Conservation (phyloP, 2,797 vertebrate genomes). For the Centropyge bicolor region DNA sequence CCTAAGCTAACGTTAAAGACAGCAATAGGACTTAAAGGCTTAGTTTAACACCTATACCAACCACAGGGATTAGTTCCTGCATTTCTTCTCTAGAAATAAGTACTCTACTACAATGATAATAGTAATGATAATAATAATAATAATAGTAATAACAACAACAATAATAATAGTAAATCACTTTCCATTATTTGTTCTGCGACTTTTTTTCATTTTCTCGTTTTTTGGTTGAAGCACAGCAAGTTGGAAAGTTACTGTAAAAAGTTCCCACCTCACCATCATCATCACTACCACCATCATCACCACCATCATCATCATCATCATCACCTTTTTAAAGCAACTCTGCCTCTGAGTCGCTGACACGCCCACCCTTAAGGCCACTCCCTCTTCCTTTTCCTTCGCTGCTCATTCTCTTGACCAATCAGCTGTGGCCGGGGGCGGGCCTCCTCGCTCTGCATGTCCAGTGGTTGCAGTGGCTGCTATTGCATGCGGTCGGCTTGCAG, state of each 20-base stretch:
- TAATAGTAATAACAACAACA: slow-evolving; percentile 72
- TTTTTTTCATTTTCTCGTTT: slow-evolving; percentile 76
- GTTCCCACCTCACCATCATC: slow-evolving; percentile 83
- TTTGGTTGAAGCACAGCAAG: slow-evolving; percentile 88
- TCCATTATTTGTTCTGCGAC: slow-evolving; percentile 80
- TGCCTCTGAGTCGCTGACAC: slow-evolving; percentile 65
- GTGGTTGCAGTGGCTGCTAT: slow-evolving; percentile 85
- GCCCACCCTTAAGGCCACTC: slow-evolving; percentile 61
- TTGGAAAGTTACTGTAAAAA: slow-evolving; percentile 85
- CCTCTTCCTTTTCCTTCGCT: slow-evolving; percentile 62
- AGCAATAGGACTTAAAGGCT: slow-evolving; percentile 86
- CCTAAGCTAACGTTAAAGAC: slow-evolving; percentile 83
- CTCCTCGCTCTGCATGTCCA: slow-evolving; percentile 72
- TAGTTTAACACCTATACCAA: slow-evolving; percentile 82
- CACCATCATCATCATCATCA: slow-evolving; percentile 68
- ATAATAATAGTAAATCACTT: slow-evolving; percentile 78
- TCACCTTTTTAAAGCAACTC: slow-evolving; percentile 73
- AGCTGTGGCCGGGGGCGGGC: slow-evolving; percentile 55
- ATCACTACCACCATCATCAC: slow-evolving; percentile 68
- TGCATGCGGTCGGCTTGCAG: slow-evolving; percentile 98
- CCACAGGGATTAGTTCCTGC: slow-evolving; percentile 87
- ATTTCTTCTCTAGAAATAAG: slow-evolving; percentile 84
- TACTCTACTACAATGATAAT: slow-evolving; percentile 87
- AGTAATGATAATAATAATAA: slow-evolving; percentile 81
- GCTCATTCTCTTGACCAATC: slow-evolving; percentile 65